These are phyloP conservation scores for Adrianichthys oophorus DNA, from an alignment of 2,797 vertebrate species.

Conservation along the genomic window DNA sequence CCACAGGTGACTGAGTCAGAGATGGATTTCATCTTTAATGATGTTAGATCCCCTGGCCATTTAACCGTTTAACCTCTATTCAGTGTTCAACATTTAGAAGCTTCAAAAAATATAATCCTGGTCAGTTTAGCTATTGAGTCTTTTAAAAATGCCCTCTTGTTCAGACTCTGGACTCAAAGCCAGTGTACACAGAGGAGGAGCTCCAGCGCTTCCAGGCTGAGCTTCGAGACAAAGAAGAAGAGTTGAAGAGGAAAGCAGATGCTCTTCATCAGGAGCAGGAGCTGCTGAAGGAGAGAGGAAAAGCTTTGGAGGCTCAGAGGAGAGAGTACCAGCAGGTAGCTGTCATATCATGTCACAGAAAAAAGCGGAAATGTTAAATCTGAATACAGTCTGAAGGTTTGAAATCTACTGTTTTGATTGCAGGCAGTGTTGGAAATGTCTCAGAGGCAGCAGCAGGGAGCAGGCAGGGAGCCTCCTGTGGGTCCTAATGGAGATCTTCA, in stretches of 20 bases:
- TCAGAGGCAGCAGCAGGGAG: slow-evolving; percentile 79
- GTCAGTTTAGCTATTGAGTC: background rate
- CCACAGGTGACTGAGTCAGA: too few relatives aligned
- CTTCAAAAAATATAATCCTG: too few relatives aligned
- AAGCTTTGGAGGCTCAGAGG: slow-evolving; percentile 87
- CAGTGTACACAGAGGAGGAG: slow-evolving; percentile 86
- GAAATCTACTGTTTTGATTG: background rate
- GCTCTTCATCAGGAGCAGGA: slow-evolving; percentile 80
- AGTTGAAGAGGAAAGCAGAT: slow-evolving; percentile 82
- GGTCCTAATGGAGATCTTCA: slow-evolving; percentile 80
- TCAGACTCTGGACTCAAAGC: slow-evolving; percentile 85
- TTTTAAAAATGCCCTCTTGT: background rate
- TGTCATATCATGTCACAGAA: background rate
- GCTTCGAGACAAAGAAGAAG: slow-evolving; percentile 81
- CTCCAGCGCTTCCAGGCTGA: slow-evolving; percentile 85
- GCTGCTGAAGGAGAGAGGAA: slow-evolving; percentile 77
- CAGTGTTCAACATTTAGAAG: too few relatives aligned
- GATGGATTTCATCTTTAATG: too few relatives aligned
- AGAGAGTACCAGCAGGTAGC: slow-evolving; percentile 89
- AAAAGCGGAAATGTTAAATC: background rate
- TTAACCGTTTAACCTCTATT: too few relatives aligned
- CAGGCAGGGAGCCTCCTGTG: slow-evolving; percentile 58
- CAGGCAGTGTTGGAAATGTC: slow-evolving; percentile 90
- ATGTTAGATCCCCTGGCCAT: too few relatives aligned
- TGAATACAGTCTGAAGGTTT: background rate